Percentiles rank a stretch among this genome's conserved stretches.
phyloP scores from a whole-genome alignment of 2,797 vertebrate species.

The Tolypeutes matacus region DNA sequence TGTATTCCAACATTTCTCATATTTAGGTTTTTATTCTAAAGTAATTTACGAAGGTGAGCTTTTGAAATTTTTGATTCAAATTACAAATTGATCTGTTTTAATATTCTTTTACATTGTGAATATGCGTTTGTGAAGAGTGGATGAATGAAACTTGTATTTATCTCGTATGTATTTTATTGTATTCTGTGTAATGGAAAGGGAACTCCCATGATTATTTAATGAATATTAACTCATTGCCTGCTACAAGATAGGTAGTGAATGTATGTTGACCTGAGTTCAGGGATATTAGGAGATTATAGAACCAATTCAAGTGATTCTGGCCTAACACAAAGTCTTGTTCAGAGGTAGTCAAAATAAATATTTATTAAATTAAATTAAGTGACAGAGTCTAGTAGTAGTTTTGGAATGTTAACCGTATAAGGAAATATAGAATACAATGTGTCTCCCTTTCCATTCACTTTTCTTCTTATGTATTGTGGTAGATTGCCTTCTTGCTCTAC shows the following conservation, averaged over 20 bases:
- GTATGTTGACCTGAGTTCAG: fast-evolving
- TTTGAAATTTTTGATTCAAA: neutral
- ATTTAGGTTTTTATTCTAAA: neutral
- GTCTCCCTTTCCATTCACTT: fast-evolving
- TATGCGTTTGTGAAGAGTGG: neutral
- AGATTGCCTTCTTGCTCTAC: fast-evolving
- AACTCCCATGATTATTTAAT: neutral
- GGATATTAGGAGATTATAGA: neutral
- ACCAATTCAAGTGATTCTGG: neutral
- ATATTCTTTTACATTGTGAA: neutral
- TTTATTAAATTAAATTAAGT: neutral
- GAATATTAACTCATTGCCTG: fast-evolving
- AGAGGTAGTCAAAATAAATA: neutral
- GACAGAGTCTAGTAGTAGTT: neutral
- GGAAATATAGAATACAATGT: fast-evolving
- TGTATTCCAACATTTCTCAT: neutral
- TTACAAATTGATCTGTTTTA: neutral
- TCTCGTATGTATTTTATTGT: neutral
- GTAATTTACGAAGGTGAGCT: neutral
- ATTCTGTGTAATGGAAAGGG: fast-evolving
- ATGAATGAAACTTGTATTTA: neutral
- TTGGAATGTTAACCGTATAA: fast-evolving
- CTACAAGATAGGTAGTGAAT: fast-evolving
- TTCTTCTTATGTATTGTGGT: fast-evolving
- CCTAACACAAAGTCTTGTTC: neutral